These are phyloP conservation scores for Zaprionus inermis DNA, from an alignment of 1,140 invertebrate species.

Conservation along the genomic window DNA sequence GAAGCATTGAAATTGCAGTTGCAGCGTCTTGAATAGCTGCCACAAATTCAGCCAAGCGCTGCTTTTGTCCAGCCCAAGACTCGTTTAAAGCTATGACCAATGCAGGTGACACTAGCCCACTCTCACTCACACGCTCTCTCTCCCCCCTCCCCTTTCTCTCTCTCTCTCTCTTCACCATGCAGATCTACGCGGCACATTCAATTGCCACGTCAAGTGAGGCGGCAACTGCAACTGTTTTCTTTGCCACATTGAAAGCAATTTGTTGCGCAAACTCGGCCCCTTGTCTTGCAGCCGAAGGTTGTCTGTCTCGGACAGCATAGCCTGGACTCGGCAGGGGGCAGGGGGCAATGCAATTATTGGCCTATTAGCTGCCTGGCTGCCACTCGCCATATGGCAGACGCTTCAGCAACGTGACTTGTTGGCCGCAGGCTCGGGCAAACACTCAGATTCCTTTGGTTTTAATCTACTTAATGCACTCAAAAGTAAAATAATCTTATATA, in stretches of 20 bases:
- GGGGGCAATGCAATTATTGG: constrained; percentile 36
- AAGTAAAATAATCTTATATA: not conserved
- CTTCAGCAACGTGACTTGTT: constrained; percentile 36
- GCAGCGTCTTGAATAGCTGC: constrained; percentile 26
- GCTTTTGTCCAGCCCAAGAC: constrained; percentile 35
- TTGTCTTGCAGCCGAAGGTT: constrained; percentile 19
- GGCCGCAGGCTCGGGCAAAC: too few relatives aligned
- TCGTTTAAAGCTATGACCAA: constrained; percentile 33
- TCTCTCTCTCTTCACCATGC: not conserved
- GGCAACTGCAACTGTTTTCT: constrained; percentile 38
- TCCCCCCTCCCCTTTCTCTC: not conserved
- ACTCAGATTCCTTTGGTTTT: constrained; percentile 1
- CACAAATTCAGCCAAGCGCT: constrained; percentile 29
- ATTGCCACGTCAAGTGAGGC: constrained; percentile 27
- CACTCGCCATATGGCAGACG: constrained; percentile 34
- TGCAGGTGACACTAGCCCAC: constrained; percentile 29
- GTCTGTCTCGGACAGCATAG: constrained; percentile 26
- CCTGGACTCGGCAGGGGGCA: not conserved
- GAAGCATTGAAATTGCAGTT: constrained; percentile 29
- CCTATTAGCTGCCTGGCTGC: constrained; percentile 33
- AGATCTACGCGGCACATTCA: constrained; percentile 33
- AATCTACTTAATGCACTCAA: not conserved
- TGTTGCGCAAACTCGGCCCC: constrained; percentile 47
- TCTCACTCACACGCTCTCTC: not conserved
- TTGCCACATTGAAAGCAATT: constrained; percentile 38